Evolutionary conservation across 2,113 vertebrate species (phyloP).

Genomic region (Phoenicopterus ruber): DNA sequence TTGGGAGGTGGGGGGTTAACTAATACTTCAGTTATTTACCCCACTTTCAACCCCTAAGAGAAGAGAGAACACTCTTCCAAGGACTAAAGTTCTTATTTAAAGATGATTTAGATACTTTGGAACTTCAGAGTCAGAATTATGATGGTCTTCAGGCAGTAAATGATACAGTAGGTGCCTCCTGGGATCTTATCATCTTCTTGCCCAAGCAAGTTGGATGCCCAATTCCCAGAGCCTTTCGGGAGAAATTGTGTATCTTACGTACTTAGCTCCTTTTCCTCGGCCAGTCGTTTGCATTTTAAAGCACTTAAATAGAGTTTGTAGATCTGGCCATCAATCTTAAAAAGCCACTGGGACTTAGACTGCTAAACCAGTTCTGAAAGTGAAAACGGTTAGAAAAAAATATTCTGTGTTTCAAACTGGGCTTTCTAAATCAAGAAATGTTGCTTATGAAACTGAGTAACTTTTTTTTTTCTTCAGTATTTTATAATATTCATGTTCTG

Average conservation of each 20-base stretch:
- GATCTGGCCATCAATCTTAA: background rate
- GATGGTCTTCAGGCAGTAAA: background rate
- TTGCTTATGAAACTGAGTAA: background rate
- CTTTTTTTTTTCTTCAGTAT: background rate
- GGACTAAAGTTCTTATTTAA: background rate
- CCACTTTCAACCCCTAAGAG: background rate
- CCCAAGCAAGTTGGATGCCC: background rate
- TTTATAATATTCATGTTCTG: background rate
- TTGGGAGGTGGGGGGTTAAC: background rate
- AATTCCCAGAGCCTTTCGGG: background rate
- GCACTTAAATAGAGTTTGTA: background rate
- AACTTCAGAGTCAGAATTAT: background rate
- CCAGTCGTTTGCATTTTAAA: background rate
- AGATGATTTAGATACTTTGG: background rate
- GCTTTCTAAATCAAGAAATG: background rate
- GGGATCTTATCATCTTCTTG: background rate
- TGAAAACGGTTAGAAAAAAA: background rate
- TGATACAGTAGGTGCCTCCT: background rate
- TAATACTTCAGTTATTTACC: background rate
- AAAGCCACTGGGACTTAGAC: background rate
- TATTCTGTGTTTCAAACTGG: background rate
- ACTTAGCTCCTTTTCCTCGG: background rate
- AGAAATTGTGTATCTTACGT: background rate
- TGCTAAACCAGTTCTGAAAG: background rate
- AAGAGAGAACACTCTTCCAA: background rate